A percentile compares a stretch with the other conserved stretches of the same genome.
Evolutionary conservation across 53 echinoderm and acorn worm genomes (phyloP).

Genomic region (Zoroaster sp.): DNA sequence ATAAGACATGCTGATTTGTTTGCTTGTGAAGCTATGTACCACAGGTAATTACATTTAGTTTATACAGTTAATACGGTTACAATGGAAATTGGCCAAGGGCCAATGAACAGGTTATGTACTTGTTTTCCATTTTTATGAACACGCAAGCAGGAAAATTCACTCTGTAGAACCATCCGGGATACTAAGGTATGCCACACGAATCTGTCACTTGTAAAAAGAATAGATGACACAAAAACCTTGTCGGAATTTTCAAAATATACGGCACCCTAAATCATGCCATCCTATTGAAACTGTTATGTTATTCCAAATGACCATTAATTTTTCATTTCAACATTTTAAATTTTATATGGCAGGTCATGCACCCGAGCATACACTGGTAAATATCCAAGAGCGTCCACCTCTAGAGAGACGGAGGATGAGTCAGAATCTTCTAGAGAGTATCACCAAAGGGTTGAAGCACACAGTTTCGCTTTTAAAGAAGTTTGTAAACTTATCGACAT

Average conservation of each 20-base stretch:
- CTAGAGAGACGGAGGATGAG: not conserved
- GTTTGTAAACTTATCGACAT: not conserved
- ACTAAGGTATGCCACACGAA: no score
- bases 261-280: not conserved
- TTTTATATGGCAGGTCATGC: not conserved
- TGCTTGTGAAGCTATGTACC: slow-evolving; percentile 24
- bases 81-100: not conserved
- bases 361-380: not conserved
- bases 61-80: not conserved
- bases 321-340: not conserved
- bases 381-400: not conserved
- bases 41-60: slow-evolving; percentile 9
- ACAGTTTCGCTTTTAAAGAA: not conserved
- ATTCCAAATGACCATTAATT: not conserved
- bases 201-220: no score
- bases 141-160: not conserved
- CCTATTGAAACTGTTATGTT: not conserved
- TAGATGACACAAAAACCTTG: not conserved
- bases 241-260: not conserved
- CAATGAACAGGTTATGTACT: slow-evolving; percentile 1
- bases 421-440: not conserved
- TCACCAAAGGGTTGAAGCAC: slow-evolving; percentile 13
- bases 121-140: not conserved
- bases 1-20: slow-evolving; percentile 9
- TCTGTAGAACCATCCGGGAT: no score